phyloP scores from a whole-genome alignment of 2,113 vertebrate species.

The Misgurnus mizolepis region DNA sequence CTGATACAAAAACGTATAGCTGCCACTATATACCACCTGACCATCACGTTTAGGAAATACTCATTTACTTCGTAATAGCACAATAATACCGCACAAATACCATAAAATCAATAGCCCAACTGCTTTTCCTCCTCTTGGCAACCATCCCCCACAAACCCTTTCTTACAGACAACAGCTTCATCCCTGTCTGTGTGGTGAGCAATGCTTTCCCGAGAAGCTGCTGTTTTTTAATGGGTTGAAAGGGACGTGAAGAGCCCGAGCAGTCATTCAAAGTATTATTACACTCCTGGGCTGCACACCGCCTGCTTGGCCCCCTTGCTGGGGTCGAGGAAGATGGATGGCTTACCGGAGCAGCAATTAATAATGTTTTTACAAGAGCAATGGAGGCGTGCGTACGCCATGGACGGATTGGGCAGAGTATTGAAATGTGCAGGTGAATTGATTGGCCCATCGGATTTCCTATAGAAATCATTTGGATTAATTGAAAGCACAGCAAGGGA shows the following conservation, averaged over 20 bases:
- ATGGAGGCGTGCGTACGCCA: conserved; percentile 49
- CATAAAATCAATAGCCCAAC: conserved; percentile 41
- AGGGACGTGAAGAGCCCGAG: conserved; percentile 50
- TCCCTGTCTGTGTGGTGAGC: conserved; percentile 43
- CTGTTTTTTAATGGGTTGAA: conserved; percentile 55
- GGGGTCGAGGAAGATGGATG: conserved; percentile 57
- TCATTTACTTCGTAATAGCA: conserved; percentile 10
- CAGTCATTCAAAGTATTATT: conserved; percentile 53
- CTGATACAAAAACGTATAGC: not conserved
- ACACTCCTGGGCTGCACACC: conserved; percentile 51
- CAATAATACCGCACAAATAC: conserved; percentile 15
- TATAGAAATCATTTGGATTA: conserved; percentile 64
- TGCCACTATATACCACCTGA: not conserved
- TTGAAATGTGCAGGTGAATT: conserved; percentile 64
- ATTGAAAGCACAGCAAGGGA: conserved; percentile 57
- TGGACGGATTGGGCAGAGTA: conserved; percentile 50
- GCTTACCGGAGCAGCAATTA: conserved; percentile 55
- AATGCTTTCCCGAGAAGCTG: conserved; percentile 45
- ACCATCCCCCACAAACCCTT: conserved; percentile 39
- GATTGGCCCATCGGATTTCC: conserved; percentile 61
- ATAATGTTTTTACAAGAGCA: conserved; percentile 66
- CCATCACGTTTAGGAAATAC: conserved; percentile 15
- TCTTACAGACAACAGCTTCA: conserved; percentile 35
- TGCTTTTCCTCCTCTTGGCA: conserved; percentile 13
- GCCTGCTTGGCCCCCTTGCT: conserved; percentile 32